A percentile compares a stretch with the other conserved stretches of the same genome.
Conservation (phyloP, 53 echinoderm and acorn worm species). For the Antedon mediterranea region DNA sequence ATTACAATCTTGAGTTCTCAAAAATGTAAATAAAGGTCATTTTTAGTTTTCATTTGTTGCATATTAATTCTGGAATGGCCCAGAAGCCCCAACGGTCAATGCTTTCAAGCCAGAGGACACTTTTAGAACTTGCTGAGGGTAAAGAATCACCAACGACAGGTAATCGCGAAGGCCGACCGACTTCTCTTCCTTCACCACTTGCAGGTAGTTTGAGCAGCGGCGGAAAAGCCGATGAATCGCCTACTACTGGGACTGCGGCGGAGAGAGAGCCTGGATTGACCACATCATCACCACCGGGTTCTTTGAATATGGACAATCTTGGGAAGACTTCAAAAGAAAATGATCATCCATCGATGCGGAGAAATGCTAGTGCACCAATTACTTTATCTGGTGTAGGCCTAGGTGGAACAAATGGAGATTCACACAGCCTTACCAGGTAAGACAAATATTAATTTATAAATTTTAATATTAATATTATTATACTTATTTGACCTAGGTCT, state of each 20-base stretch:
- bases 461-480: no score
- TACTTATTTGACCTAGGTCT: no score
- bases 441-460: no score
- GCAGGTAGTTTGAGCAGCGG: neutral
- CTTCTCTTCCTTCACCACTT: neutral
- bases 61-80: neutral
- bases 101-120: neutral
- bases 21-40: no score
- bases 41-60: no score
- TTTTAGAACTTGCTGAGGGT: neutral
- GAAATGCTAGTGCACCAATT: neutral
- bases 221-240: neutral
- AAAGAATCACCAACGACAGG: neutral
- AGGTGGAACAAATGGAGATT: neutral
- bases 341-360: neutral
- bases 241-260: neutral
- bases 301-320: neutral
- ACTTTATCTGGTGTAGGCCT: neutral
- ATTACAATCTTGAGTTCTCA: no score
- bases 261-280: neutral
- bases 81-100: neutral
- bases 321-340: neutral
- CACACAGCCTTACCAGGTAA: neutral
- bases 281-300: neutral
- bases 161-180: neutral